Evolutionary conservation across 2,113 vertebrate genomes (phyloP), one percentile per base, ranked within the genome.

Genomic region (Ophiodon elongatus): DNA sequence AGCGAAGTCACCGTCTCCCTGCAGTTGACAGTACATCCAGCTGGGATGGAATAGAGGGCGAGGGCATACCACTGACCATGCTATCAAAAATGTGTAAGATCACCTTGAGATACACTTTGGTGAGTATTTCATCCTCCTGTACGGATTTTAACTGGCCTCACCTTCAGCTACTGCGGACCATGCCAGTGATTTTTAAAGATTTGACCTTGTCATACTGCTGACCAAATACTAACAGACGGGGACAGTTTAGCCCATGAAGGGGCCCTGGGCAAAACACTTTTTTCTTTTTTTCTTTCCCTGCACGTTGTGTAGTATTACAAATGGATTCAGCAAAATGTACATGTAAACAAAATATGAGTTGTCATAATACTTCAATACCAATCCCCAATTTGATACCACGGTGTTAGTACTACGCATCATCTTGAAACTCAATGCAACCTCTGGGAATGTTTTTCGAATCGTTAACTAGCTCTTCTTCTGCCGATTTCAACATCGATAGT

Each of bases 1-100:
- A 68, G 23, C 5, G 17, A 7, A 43, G 73, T 39, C 64, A 35
- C 59, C 31, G 64, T 59, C 56, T 50, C 62, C 47, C 57, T 73
- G 45, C 73, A 47, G 63, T 17, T 57, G 87, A 84, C 80, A 74
- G 67, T 33, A 11, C n/a, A 17, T 47, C 41, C 76, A 66, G 73
- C 57, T 75, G 56, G 19, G 41, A 71, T 31, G 73, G 66, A 17
- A 25, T 2, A 50, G 52, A 80, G 60, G 71, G 27, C 39, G 4
- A 33, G 60, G 80, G 60, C 35, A 50, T 31, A 15, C 27, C 23
- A 54, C 25, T 70, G 47, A 57, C 45, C 57, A 35, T 0, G 43
- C 43, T 45, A 37, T 72, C 25, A 50, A 56, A 23, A 70, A 70
- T 47, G 17, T 27, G 23, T 41, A 8, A 17, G 52, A 69, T 59